These are phyloP conservation scores for Synergus laeviventris DNA, from an alignment of 2,888 invertebrate species.

Conservation along the genomic window DNA sequence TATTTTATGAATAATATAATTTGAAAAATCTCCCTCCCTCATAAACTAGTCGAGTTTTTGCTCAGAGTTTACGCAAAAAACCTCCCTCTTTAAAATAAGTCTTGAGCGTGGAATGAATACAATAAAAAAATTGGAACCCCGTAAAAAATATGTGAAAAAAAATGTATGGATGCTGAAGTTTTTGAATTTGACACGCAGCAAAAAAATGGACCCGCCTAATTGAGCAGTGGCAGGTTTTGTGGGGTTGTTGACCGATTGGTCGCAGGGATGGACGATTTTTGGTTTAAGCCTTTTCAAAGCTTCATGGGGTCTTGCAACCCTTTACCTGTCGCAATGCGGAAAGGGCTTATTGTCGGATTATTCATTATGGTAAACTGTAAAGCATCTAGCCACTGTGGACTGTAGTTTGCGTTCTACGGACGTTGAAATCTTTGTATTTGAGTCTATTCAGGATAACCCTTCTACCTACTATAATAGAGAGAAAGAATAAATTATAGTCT, in stretches of 20 bases:
- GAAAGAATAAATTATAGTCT: slow-evolving; percentile 16
- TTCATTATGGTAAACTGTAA: slow-evolving; percentile 34
- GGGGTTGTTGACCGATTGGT: slow-evolving; percentile 30
- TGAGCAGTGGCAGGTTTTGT: slow-evolving; percentile 46
- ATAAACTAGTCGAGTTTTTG: slow-evolving; percentile 15
- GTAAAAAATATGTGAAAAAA: slow-evolving; percentile 35
- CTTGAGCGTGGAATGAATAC: background rate
- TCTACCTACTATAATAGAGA: background rate
- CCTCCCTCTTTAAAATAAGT: background rate
- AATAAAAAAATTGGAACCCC: background rate
- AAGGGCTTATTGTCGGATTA: slow-evolving; percentile 43
- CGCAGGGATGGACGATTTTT: slow-evolving; percentile 39
- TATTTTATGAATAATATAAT: background rate
- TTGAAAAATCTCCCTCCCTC: background rate
- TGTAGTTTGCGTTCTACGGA: slow-evolving; percentile 18
- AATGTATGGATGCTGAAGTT: slow-evolving; percentile 34
- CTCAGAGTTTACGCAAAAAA: background rate
- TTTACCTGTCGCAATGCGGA: slow-evolving; percentile 53
- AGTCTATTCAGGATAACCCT: slow-evolving; percentile 6
- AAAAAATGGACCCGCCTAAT: slow-evolving; percentile 59
- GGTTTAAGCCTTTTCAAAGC: slow-evolving; percentile 48
- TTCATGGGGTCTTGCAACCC: slow-evolving; percentile 51
- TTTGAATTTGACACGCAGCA: slow-evolving; percentile 38
- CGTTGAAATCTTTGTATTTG: slow-evolving; percentile 7
- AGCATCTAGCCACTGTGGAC: slow-evolving; percentile 7